Evolutionary conservation across 2,797 vertebrate species (phyloP).

Genomic region (Gorsachius magnificus): DNA sequence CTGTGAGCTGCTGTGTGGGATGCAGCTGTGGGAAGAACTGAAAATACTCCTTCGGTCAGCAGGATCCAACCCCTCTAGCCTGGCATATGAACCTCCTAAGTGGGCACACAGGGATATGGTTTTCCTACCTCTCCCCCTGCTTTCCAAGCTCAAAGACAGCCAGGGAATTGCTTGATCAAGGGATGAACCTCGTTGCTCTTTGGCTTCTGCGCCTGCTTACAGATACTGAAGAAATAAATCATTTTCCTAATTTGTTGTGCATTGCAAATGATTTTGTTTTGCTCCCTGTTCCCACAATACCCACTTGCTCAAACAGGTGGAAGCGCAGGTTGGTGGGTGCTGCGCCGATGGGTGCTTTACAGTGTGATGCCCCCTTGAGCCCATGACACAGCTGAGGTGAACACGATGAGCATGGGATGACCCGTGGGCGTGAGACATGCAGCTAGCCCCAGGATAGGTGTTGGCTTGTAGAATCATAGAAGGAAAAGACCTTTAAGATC

Average conservation of each 20-base stretch:
- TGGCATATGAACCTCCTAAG: background rate
- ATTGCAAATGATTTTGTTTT: background rate
- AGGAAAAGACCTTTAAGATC: too few species aligned
- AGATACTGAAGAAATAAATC: background rate
- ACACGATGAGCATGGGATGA: background rate
- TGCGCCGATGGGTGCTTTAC: background rate
- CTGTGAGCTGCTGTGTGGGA: background rate
- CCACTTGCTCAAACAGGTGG: background rate
- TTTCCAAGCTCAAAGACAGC: background rate
- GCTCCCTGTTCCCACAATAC: background rate
- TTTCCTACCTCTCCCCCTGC: background rate
- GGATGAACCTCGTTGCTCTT: background rate
- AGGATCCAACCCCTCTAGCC: background rate
- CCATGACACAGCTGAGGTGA: too few species aligned
- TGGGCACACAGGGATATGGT: background rate
- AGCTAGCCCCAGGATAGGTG: accelerated
- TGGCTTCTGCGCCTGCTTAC: background rate
- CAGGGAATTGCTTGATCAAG: background rate
- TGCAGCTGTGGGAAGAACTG: background rate
- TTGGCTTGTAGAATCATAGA: background rate
- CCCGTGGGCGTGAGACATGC: accelerated
- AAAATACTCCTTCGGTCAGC: background rate
- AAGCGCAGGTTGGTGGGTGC: background rate
- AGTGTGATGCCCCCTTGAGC: background rate
- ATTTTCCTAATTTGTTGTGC: background rate